phyloP scores from a whole-genome alignment of 2,888 invertebrate species.

The Orthonychiurus folsomi region DNA sequence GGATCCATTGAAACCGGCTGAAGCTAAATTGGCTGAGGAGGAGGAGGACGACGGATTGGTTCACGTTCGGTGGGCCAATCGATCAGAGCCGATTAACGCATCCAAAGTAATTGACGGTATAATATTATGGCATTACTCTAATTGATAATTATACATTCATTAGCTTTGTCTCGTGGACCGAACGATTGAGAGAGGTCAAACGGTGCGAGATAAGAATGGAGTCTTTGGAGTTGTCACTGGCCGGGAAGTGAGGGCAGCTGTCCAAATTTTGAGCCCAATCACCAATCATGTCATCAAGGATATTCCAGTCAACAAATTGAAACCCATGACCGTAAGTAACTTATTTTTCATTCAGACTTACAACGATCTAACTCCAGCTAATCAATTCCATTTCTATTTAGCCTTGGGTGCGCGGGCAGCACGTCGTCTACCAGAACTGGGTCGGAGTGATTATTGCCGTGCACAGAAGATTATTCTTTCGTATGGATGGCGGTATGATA shows the following conservation, averaged over 20 bases:
- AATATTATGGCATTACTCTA: too few relatives aligned
- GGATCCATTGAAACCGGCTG: too few relatives aligned
- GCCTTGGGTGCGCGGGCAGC: conserved; percentile 32
- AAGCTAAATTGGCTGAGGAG: too few relatives aligned
- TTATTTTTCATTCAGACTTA: not conserved
- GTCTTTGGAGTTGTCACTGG: conserved; percentile 49
- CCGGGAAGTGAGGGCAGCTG: conserved; percentile 69
- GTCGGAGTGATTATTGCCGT: conserved; percentile 30
- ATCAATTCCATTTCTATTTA: conserved; percentile 5
- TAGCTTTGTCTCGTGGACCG: conserved; percentile 79
- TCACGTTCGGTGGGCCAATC: not conserved
- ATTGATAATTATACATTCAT: conserved; percentile 26
- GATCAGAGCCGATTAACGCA: not conserved
- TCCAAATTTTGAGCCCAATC: conserved; percentile 77
- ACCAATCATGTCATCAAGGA: conserved; percentile 76
- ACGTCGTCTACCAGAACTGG: conserved; percentile 29
- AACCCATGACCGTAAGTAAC: conserved; percentile 52
- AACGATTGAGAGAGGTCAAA: conserved; percentile 84
- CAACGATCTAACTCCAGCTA: not conserved
- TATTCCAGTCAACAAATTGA: conserved; percentile 67
- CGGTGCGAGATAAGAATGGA: conserved; percentile 51
- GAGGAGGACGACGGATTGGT: not conserved
- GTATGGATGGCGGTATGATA: conserved; percentile 25
- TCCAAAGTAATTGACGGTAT: not conserved
- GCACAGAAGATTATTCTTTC: conserved; percentile 27